Evolutionary conservation across 53 echinoderm and acorn worm species (phyloP), one percentile per base, ranked within the genome.

Genomic region (Zoroaster sp.): DNA sequence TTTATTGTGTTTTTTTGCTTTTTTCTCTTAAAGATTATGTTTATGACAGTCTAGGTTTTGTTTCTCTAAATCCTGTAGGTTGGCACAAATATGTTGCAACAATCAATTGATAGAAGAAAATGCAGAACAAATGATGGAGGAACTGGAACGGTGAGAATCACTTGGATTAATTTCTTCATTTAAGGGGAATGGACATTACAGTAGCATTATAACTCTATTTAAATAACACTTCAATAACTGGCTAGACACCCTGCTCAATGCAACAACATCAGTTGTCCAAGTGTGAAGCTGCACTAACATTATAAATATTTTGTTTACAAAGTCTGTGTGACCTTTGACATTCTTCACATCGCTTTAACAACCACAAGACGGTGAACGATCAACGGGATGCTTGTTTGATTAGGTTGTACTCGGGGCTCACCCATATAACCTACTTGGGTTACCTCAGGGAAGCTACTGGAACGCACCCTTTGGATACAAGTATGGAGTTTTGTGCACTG

Each of bases 91-190:
- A 52, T 72, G 90, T 37, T 91, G 88, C 70, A 92, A 92, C 71
- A 78, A 69, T 53, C 93, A 95, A 47, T 63, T 95, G 14, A 59
- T 90, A 37, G 88, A 90, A 30, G 96, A 96, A 75, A 94, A 75
- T 20, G 72, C 70, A 3, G 86, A 91, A 20, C 90, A 94, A 67
- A 69, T 96, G 0, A 78, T 68, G 76, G 93, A 92, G 53, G 91
- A 94, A 65, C 51, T 96, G 23, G 96, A 96, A 40, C 92, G 96
- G 96, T 96, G 40, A 85, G 91, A 31, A 15, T 14, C 53, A 36
- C 52, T n/a, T 17, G 21, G 31, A 66, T n/a, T 1, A 17, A 20
- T 35, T 37, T 28, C 20, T 73, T 42, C 11, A 35, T n/a, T 28
- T 73, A 8, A 13, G 11, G 8, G 7, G 7, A 69, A 13, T 25